Evolutionary conservation across 1,140 invertebrate genomes (phyloP), one percentile per base, ranked within the genome.

Genomic region (Heliconius hermathena): DNA sequence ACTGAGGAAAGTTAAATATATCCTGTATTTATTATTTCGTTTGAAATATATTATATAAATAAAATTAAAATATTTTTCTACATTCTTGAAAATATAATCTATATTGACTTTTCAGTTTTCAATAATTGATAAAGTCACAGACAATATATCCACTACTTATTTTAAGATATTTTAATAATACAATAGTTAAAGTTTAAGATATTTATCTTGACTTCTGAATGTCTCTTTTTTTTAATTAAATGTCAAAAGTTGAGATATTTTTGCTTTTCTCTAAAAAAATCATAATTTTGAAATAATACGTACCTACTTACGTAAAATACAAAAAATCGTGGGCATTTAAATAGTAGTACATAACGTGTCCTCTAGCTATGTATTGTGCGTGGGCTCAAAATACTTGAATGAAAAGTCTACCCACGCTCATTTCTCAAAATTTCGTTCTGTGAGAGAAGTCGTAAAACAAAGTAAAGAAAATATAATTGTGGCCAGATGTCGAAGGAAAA

Each of bases 401-500:
- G 60, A 66, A 29, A 66, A 26, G 3, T 13, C 22, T 0, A 13
- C 60, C 60, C 60, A 29, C 60, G 60, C 60, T 26, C 26, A 1
- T 66, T 66, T 66, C 60, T 66, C 60, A 66, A 66, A 66, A 66
- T 66, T 1, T 66, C 60, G 11, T 29, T 66, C 13, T 2, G 3
- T 22, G 26, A 29, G 60, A 26, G 22, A 29, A 66, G 22, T 66
- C 60, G 26, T 66, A 29, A 66, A 66, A 66, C 13, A 66, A 66
- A 66, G 60, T 66, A 66, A 66, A 26, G 60, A 66, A 66, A 66
- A 66, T 66, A 66, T 66, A 13, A 66, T 18, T 1, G 26, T 13
- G 60, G 54, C 54, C 54, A 66, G 26, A 66, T 16, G 60, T 26
- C 60, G 60, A 26, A 66, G 60, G 60, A 66, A 26, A 66, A 66